Evolutionary conservation across 92 coral and sea anemone genomes (phyloP).

Genomic region (Micromussa lordhowensis): DNA sequence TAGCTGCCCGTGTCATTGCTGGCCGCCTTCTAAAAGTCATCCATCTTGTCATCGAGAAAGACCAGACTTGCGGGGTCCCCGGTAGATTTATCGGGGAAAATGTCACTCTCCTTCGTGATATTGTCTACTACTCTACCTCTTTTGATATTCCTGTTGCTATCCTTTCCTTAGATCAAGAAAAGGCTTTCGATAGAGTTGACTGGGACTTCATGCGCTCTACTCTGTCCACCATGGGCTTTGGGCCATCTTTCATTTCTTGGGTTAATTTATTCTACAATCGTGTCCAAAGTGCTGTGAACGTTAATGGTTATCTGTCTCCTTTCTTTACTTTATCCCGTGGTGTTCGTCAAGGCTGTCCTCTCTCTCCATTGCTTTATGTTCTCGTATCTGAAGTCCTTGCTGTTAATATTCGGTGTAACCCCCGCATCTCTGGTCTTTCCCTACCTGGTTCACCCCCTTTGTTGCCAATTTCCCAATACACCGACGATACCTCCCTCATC

Average conservation of each 20-base stretch:
- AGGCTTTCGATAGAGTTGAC: slow-evolving; percentile 53
- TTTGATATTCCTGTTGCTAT: not conserved
- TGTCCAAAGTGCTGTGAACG: slow-evolving; percentile 41
- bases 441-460: slow-evolving; percentile 18
- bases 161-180: slow-evolving; percentile 24
- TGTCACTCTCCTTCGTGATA: not conserved
- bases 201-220: slow-evolving; percentile 10
- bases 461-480: slow-evolving; percentile 32
- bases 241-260: slow-evolving; percentile 58
- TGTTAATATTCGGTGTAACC: slow-evolving; percentile 44
- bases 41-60: too few species aligned
- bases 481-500: slow-evolving; percentile 77
- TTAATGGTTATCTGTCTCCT: slow-evolving; percentile 48
- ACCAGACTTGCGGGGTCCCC: slow-evolving; percentile 48
- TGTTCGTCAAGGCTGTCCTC: too few species aligned
- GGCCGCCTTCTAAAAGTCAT: too few species aligned
- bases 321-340: slow-evolving; percentile 54
- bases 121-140: not conserved
- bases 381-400: slow-evolving; percentile 54
- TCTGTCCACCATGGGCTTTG: slow-evolving; percentile 42
- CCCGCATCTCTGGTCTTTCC: too few species aligned
- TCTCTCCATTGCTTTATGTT: slow-evolving; percentile 50
- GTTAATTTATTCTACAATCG: slow-evolving; percentile 37
- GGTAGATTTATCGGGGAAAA: slow-evolving; percentile 29
- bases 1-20: slow-evolving; percentile 6